These are phyloP conservation scores for Periphyllus acericola DNA, from an alignment of 2,888 invertebrate species.

Conservation along the genomic window DNA sequence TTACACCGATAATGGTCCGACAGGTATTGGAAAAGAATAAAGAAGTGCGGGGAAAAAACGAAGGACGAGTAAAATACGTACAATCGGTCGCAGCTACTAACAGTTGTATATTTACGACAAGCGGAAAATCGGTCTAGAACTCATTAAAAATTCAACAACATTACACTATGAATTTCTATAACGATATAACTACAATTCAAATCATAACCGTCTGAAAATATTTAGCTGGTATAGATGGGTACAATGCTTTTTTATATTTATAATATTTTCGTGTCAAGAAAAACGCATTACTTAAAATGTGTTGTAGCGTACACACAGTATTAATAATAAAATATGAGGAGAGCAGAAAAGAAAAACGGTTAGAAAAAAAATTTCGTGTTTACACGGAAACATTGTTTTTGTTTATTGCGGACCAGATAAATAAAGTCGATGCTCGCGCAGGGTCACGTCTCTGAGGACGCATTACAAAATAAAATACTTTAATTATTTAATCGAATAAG, in stretches of 20 bases:
- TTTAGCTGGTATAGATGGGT: background rate
- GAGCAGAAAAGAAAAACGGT: background rate
- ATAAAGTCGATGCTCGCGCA: background rate
- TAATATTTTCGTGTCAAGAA: background rate
- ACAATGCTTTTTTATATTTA: background rate
- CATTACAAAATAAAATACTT: background rate
- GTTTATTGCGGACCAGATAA: background rate
- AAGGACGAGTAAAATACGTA: slow-evolving; percentile 29
- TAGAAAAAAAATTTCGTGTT: background rate
- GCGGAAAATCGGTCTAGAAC: slow-evolving; percentile 41
- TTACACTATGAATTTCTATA: background rate
- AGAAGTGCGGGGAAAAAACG: slow-evolving; percentile 1
- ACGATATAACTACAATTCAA: background rate
- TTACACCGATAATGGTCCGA: background rate
- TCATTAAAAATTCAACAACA: slow-evolving; percentile 43
- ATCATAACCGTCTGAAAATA: slow-evolving; percentile 29
- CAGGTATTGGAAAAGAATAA: background rate
- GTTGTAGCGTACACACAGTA: background rate
- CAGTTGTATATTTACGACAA: slow-evolving; percentile 29
- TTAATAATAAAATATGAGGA: background rate
- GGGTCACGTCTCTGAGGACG: background rate
- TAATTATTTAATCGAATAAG: slow-evolving; percentile 19
- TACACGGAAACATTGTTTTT: background rate
- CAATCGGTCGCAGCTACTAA: background rate
- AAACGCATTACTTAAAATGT: background rate